Conservation (phyloP, 2,888 invertebrate species). For the Stramonita haemastoma region DNA sequence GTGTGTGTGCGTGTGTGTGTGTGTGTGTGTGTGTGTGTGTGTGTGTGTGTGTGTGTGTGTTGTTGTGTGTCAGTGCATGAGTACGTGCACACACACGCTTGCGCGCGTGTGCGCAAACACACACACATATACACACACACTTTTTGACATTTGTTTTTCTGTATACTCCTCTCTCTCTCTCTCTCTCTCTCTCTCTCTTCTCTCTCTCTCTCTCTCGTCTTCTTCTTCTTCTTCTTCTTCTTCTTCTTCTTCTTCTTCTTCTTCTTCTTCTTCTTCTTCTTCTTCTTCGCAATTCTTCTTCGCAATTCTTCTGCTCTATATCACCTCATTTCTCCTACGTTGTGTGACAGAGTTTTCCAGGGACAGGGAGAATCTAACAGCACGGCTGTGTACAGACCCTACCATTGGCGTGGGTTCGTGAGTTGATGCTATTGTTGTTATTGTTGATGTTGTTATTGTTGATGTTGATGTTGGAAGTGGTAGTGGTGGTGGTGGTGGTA, state of each 20-base stretch:
- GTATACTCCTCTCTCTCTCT: too few species aligned
- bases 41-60: slow-evolving; percentile 33
- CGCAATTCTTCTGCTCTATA: not conserved
- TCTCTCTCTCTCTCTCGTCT: too few species aligned
- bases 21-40: not conserved
- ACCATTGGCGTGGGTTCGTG: not conserved
- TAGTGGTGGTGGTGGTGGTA: too few species aligned
- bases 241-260: not conserved
- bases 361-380: not conserved
- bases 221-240: too few species aligned
- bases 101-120: not conserved
- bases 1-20: too few species aligned
- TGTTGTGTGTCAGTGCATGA: not conserved
- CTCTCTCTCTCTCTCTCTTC: too few species aligned
- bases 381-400: not conserved
- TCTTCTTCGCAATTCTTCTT: not conserved
- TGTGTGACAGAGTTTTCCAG: not conserved
- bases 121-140: too few species aligned
- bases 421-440: not conserved
- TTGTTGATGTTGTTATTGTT: too few species aligned
- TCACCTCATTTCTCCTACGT: not conserved
- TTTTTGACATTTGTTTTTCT: too few species aligned
- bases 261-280: not conserved
- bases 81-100: not conserved
- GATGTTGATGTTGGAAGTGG: too few species aligned